These are phyloP conservation scores for Agrochola macilenta DNA, from an alignment of 2,888 invertebrate genomes.

Conservation along the genomic window DNA sequence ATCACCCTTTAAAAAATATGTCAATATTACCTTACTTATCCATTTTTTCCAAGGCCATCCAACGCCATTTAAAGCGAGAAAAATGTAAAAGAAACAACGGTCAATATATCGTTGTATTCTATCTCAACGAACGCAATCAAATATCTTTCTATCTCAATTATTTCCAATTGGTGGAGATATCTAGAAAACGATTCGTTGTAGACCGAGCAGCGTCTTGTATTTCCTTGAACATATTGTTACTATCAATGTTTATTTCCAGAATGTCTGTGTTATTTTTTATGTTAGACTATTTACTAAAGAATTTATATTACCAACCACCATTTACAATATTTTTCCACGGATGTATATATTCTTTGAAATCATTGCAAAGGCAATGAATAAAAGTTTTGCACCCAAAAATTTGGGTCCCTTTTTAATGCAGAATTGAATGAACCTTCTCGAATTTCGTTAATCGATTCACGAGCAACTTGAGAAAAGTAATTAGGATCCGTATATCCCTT, in stretches of 20 bases:
- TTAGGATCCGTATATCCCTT: conserved; percentile 3
- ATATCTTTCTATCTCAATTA: conserved; percentile 9
- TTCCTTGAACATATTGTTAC: background rate
- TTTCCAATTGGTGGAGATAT: conserved; percentile 1
- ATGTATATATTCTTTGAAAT: background rate
- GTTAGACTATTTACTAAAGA: background rate
- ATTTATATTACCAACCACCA: background rate
- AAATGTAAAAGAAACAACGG: background rate
- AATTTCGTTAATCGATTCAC: background rate
- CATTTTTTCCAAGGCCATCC: background rate
- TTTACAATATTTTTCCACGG: background rate
- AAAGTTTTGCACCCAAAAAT: background rate
- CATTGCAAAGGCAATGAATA: background rate
- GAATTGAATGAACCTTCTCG: background rate
- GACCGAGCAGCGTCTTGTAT: background rate
- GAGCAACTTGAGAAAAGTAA: conserved; percentile 1
- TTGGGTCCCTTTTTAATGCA: background rate
- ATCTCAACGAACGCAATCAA: background rate
- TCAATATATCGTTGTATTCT: background rate
- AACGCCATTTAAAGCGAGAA: no score
- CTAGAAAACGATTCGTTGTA: background rate
- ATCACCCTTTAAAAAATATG: background rate
- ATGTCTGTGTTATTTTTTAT: background rate
- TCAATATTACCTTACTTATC: background rate
- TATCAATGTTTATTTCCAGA: background rate